phyloP scores from a whole-genome alignment of 2,797 vertebrate genomes.

The Apogon talboti region DNA sequence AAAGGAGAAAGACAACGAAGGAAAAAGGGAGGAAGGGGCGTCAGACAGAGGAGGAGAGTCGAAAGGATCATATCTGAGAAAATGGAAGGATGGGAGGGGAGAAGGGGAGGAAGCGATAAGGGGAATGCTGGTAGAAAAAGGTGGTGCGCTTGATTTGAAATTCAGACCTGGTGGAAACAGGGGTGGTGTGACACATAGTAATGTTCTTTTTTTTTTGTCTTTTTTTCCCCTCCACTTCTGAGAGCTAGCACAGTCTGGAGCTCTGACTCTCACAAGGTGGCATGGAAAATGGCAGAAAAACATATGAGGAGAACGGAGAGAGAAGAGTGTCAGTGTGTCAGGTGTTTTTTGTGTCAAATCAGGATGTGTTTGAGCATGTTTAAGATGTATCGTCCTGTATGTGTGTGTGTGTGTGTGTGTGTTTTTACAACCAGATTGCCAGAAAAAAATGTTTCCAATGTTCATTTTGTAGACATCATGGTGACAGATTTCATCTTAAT shows the following conservation, averaged over 20 bases:
- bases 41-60: conserved; percentile 48
- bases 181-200: conserved; percentile 75
- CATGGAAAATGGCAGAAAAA: conserved; percentile 58
- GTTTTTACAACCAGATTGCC: no score
- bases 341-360: neutral
- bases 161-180: conserved; percentile 76
- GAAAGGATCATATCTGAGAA: conserved; percentile 68
- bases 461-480: no score
- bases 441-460: no score
- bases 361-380: conserved; percentile 20
- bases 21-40: conserved; percentile 23
- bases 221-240: conserved; percentile 5
- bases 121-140: conserved; percentile 75
- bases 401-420: neutral
- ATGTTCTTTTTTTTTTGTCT: conserved; percentile 32
- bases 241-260: conserved; percentile 60
- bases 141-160: conserved; percentile 75
- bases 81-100: conserved; percentile 46
- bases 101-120: conserved; percentile 15
- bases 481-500: no score
- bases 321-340: conserved; percentile 19
- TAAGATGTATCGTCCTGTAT: conserved; percentile 6
- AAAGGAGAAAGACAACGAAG: conserved; percentile 67
- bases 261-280: conserved; percentile 54
- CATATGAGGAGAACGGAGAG: conserved; percentile 45